Conservation (phyloP, 2,888 invertebrate species). For the Allygus modestus region DNA sequence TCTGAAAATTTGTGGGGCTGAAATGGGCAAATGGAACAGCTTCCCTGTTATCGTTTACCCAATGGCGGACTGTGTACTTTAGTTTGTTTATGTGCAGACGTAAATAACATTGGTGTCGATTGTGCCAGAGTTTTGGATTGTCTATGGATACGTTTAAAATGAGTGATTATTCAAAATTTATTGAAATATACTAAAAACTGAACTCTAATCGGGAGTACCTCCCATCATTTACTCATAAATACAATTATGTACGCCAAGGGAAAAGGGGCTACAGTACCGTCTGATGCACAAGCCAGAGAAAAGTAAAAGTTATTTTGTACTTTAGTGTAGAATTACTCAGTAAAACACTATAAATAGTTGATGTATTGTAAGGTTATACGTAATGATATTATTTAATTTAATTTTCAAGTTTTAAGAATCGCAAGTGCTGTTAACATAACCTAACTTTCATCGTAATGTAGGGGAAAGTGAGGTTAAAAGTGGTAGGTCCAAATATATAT, state of each 20-base stretch:
- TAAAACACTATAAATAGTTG: no score
- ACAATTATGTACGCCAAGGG: slow-evolving; percentile 96
- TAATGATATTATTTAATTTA: neutral
- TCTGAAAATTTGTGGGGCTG: slow-evolving; percentile 19
- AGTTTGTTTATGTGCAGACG: slow-evolving; percentile 60
- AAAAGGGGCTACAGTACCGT: slow-evolving; percentile 98
- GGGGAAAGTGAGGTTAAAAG: slow-evolving; percentile 37
- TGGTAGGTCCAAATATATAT: neutral
- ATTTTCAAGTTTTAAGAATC: neutral
- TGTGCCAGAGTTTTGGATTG: slow-evolving; percentile 11
- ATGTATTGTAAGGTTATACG: no score
- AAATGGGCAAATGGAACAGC: slow-evolving; percentile 34
- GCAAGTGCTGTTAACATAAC: slow-evolving; percentile 26
- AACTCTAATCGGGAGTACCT: neutral
- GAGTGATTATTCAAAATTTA: slow-evolving; percentile 37
- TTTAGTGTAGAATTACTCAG: neutral
- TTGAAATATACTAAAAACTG: slow-evolving; percentile 25
- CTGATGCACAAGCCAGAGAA: slow-evolving; percentile 99
- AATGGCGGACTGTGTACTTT: slow-evolving; percentile 56
- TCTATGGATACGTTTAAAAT: slow-evolving; percentile 36
- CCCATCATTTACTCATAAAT: neutral
- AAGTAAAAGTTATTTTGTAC: slow-evolving; percentile 75
- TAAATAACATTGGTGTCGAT: slow-evolving; percentile 40
- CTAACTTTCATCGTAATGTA: slow-evolving; percentile 4
- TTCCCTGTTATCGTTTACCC: slow-evolving; percentile 54